Percentiles rank a stretch among this genome's conserved stretches.
These are phyloP conservation scores for Miichthys miiuy DNA, from an alignment of 2,797 vertebrate species.

Conservation along the genomic window DNA sequence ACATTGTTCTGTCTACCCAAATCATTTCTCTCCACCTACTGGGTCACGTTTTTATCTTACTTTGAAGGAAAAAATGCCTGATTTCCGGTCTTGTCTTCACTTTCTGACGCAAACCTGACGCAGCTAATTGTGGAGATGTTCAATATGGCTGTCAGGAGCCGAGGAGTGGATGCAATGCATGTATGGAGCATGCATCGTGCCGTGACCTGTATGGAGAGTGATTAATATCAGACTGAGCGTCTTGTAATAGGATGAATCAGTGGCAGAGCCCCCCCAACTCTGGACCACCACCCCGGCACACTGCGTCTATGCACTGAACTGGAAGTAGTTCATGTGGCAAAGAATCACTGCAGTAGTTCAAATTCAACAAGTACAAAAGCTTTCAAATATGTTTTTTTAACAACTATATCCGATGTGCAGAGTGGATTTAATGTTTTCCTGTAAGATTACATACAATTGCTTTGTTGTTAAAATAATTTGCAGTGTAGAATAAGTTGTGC, in stretches of 20 bases:
- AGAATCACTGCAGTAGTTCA: background rate
- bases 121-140: constrained; percentile 51
- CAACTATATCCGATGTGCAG: background rate
- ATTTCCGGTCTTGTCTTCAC: constrained; percentile 18
- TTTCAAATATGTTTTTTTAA: no score
- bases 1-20: background rate
- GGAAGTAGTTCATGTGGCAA: background rate
- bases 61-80: background rate
- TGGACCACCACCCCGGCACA: background rate
- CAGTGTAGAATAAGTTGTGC: no score
- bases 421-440: background rate
- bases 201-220: background rate
- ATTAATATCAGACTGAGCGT: background rate
- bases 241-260: background rate
- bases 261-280: constrained; percentile 15
- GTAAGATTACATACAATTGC: background rate
- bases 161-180: constrained; percentile 47
- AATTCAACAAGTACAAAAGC: no score
- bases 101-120: constrained; percentile 12
- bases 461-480: background rate
- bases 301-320: background rate
- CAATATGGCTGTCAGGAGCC: constrained; percentile 81
- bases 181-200: constrained; percentile 36
- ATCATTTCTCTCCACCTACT: background rate
- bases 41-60: background rate